Percentiles rank a stretch among this genome's conserved stretches.
phyloP scores from a whole-genome alignment of 2,888 invertebrate species.

The Petrolisthes manimaculis region DNA sequence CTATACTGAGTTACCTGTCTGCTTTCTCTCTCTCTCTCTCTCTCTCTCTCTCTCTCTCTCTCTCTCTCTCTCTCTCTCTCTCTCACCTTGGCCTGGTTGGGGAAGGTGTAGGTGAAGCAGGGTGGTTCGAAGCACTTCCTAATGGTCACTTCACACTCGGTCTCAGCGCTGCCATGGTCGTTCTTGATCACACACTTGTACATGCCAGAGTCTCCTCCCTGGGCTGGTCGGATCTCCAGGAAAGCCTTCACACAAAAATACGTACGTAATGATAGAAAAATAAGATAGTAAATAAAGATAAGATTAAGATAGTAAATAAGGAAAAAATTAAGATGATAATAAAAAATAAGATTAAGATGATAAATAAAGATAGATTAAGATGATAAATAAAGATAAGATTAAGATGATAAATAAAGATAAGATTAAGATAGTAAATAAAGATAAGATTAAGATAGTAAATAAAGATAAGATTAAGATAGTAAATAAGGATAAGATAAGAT shows the following conservation, averaged over 20 bases:
- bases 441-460: not conserved
- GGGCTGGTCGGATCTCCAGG: slow-evolving; percentile 79
- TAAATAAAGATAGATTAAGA: not conserved
- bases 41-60: not conserved
- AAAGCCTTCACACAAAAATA: slow-evolving; percentile 74
- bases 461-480: not conserved
- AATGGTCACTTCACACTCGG: slow-evolving; percentile 80
- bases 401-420: not conserved
- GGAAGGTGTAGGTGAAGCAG: slow-evolving; percentile 81
- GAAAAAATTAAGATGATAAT: not conserved
- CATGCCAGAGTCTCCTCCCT: slow-evolving; percentile 80
- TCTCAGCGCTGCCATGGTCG: slow-evolving; percentile 79
- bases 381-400: not conserved
- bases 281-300: not conserved
- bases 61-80: slow-evolving; percentile 6
- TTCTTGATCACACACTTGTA: slow-evolving; percentile 84
- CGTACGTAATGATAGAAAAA: not conserved
- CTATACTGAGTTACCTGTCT: not conserved
- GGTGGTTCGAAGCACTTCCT: slow-evolving; percentile 86
- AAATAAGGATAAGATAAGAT: not conserved
- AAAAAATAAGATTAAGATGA: not conserved
- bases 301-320: not conserved
- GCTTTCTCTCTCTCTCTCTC: not conserved
- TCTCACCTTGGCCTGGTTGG: slow-evolving; percentile 77
- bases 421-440: not conserved